phyloP scores from a whole-genome alignment of 2,888 invertebrate genomes.

The Ptycholaimellus sp. region DNA sequence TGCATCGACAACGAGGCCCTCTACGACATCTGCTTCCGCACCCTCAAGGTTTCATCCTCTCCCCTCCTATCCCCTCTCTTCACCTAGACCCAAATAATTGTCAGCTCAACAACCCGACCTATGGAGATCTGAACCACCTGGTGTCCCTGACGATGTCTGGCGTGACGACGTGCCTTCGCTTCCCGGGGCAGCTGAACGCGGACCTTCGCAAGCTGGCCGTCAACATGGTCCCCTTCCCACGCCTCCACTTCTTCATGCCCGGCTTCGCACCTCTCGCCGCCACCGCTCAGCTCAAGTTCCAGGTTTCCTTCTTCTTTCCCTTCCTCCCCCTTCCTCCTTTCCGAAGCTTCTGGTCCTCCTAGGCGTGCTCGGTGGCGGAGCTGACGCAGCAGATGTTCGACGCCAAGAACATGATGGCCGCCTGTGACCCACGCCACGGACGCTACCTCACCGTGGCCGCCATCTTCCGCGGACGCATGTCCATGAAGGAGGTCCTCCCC shows the following conservation, averaged over 20 bases:
- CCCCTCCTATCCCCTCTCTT: conserved; percentile 35
- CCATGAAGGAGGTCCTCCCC: conserved; percentile 34
- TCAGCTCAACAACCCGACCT: conserved; percentile 47
- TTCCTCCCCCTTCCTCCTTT: too few species aligned
- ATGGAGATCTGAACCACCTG: conserved; percentile 63
- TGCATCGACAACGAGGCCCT: conserved; percentile 35
- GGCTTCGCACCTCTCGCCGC: conserved; percentile 73
- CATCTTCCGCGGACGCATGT: conserved; percentile 37
- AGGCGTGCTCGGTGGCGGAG: conserved; percentile 53
- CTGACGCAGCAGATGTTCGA: conserved; percentile 49
- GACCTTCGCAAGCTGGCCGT: conserved; percentile 50
- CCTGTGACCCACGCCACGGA: conserved; percentile 32
- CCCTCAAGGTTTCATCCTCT: too few species aligned
- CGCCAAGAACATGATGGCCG: conserved; percentile 33
- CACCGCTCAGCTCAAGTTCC: too few species aligned
- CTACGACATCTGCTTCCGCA: conserved; percentile 37
- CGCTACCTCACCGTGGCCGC: conserved; percentile 39
- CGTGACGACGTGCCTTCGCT: conserved; percentile 41
- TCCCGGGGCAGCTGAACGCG: conserved; percentile 61
- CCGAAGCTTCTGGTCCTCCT: too few species aligned
- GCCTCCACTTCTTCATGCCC: conserved; percentile 39
- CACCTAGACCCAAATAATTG: conserved; percentile 35
- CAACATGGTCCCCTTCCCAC: conserved; percentile 79
- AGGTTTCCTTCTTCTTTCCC: too few species aligned
- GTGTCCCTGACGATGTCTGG: conserved; percentile 34